Conservation (phyloP, 2,888 invertebrate genomes). For the Diplazon laetatorius region DNA sequence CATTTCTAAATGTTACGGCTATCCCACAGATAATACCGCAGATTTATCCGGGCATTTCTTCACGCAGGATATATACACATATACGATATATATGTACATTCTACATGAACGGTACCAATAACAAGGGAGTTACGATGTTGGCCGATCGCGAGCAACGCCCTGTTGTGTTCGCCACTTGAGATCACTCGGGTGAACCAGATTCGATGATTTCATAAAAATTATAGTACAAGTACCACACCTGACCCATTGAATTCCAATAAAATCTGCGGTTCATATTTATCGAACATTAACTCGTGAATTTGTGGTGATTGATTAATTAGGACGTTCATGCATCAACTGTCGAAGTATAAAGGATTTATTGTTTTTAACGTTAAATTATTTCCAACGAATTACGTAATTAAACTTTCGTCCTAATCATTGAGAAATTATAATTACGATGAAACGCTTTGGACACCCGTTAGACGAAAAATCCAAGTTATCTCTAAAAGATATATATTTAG, state of each 20-base stretch:
- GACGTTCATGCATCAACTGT: too few relatives aligned
- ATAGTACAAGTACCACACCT: neutral
- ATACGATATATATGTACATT: slow-evolving; percentile 4
- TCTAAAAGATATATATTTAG: too few relatives aligned
- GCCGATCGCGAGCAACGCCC: slow-evolving; percentile 40
- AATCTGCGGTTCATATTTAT: slow-evolving; percentile 7
- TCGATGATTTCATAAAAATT: slow-evolving; percentile 12
- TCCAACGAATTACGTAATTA: too few relatives aligned
- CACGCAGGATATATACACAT: slow-evolving; percentile 40
- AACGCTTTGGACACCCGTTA: too few relatives aligned
- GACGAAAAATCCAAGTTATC: too few relatives aligned
- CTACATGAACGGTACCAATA: neutral
- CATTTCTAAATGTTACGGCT: slow-evolving; percentile 78
- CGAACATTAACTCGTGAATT: neutral
- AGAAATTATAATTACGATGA: too few relatives aligned
- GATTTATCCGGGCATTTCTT: slow-evolving; percentile 49
- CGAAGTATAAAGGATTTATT: too few relatives aligned
- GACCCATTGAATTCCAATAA: slow-evolving; percentile 5
- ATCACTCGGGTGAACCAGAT: slow-evolving; percentile 34
- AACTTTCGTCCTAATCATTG: too few relatives aligned
- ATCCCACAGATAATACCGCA: slow-evolving; percentile 72
- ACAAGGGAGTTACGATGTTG: neutral
- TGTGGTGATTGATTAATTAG: too few relatives aligned
- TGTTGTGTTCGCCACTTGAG: slow-evolving; percentile 5
- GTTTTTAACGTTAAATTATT: too few relatives aligned